These are phyloP conservation scores for Bursaphelenchus okinawaensis DNA, from an alignment of 2,888 invertebrate species.

Conservation along the genomic window DNA sequence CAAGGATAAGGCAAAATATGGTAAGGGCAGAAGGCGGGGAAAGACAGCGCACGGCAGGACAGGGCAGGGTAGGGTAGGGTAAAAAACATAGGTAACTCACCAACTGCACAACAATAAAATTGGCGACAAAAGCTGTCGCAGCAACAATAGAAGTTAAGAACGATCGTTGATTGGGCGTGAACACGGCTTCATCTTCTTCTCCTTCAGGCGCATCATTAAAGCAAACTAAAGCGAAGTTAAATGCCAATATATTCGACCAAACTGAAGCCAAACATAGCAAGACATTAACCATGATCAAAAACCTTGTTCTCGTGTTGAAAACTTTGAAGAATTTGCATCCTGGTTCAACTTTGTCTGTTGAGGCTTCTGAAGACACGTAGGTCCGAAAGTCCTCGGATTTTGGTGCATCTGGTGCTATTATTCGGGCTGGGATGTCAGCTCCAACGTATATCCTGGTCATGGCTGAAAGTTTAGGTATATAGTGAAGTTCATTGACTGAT, in stretches of 20 bases:
- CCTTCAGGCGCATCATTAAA: conserved; percentile 16
- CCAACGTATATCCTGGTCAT: neutral
- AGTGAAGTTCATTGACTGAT: too few species aligned
- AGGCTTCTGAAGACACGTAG: neutral
- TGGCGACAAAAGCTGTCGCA: conserved; percentile 47
- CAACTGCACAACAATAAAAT: conserved; percentile 49
- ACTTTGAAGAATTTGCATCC: conserved; percentile 14
- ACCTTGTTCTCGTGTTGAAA: conserved; percentile 53
- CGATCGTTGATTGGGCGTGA: conserved; percentile 16
- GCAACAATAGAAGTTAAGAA: conserved; percentile 49
- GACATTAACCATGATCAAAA: conserved; percentile 51
- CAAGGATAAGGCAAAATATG: too few species aligned
- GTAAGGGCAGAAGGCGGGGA: neutral
- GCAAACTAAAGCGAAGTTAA: conserved; percentile 55
- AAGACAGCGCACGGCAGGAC: too few species aligned
- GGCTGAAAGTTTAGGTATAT: too few species aligned
- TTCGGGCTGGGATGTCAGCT: neutral
- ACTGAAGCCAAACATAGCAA: conserved; percentile 52
- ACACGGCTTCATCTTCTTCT: conserved; percentile 10
- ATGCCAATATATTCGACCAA: conserved; percentile 57
- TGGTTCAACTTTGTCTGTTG: neutral
- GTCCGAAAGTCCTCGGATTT: neutral
- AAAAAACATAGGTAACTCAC: too few species aligned
- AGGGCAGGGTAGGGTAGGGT: too few species aligned
- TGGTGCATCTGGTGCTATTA: neutral